Evolutionary conservation across 1,140 invertebrate species (phyloP).

Genomic region (Pararge aegeria): DNA sequence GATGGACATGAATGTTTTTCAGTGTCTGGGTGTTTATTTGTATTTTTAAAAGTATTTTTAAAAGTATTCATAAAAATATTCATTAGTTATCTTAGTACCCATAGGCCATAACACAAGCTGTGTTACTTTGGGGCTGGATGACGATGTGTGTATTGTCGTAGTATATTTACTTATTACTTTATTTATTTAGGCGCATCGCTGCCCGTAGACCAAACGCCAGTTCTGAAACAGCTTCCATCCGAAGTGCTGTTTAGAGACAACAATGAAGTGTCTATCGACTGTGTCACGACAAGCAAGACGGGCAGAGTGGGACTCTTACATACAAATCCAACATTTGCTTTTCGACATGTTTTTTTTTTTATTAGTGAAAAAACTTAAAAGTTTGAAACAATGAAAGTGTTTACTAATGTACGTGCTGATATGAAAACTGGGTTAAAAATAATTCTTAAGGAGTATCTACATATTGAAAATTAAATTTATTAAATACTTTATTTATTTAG

Average conservation of each 20-base stretch:
- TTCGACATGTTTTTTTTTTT: no score
- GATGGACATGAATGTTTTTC: no score
- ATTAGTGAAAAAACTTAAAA: no score
- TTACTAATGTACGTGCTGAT: background rate
- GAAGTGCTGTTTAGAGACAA: constrained; percentile 25
- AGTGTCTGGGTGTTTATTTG: no score
- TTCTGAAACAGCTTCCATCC: constrained; percentile 21
- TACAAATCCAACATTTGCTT: no score
- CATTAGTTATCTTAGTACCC: no score
- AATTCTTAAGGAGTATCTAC: background rate
- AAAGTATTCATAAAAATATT: no score
- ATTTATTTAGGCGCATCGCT: constrained; percentile 24
- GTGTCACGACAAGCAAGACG: constrained; percentile 17
- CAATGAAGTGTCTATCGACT: constrained; percentile 26
- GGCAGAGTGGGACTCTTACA: constrained; percentile 2
- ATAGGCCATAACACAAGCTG: no score
- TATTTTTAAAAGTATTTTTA: no score
- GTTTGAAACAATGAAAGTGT: no score
- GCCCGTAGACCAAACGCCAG: constrained; percentile 19
- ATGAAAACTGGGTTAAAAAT: background rate
- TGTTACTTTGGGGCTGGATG: no score
- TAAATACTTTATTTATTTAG: constrained; percentile 9
- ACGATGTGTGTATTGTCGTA: no score
- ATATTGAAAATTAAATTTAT: background rate
- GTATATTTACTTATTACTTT: background rate